Evolutionary conservation across 2,888 invertebrate species (phyloP), one percentile per base, ranked within the genome.

Genomic region (Pardosa pseudoannulata): DNA sequence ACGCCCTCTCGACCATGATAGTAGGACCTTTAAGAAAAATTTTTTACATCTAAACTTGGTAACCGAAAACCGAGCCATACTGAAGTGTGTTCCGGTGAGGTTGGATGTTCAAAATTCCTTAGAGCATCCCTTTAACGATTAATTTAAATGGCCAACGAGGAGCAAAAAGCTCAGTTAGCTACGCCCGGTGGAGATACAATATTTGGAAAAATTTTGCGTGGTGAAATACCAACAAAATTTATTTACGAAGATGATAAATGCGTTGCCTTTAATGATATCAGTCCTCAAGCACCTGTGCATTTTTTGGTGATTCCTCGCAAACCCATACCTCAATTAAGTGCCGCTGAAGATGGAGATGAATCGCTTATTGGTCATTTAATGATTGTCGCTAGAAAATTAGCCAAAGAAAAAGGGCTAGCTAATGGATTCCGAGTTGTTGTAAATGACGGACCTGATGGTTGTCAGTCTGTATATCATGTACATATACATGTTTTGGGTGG

Each of bases 401-500:
- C 92, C 39, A 88, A 87, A 46, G 78, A 89, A 19, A 65, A 88
- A 16, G 88, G 87, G 1, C 36, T 89, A 6, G 72, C 19, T 0
- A 78, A 89, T 13, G 89, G 89, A 3, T 90, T 88, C 68, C 82
- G 89, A 19, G 46, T 79, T 74, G 91, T 92, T 11, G 90, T 93
- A 50, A 93, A 93, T 90, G 91, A 93, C 88, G 93, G 93, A 1
- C 90, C 89, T 27, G 89, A 93, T 81, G 93, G 93, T 5, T 91
- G 91, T 16, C 93, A 93, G 90, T 91, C 92, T 16, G 93, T 93
- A 29, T 92, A 91, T 89, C 93, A 93, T 89, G 90, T 93, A 11
- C 93, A 93, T 89, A 80, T 93, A 5, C 93, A 93, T 90, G 91
- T 93, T 32, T 89, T 93, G 79, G 93, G 93, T 36, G 93, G 93